Conservation (phyloP, 2,888 invertebrate genomes). For the Frankliniella intonsa region DNA sequence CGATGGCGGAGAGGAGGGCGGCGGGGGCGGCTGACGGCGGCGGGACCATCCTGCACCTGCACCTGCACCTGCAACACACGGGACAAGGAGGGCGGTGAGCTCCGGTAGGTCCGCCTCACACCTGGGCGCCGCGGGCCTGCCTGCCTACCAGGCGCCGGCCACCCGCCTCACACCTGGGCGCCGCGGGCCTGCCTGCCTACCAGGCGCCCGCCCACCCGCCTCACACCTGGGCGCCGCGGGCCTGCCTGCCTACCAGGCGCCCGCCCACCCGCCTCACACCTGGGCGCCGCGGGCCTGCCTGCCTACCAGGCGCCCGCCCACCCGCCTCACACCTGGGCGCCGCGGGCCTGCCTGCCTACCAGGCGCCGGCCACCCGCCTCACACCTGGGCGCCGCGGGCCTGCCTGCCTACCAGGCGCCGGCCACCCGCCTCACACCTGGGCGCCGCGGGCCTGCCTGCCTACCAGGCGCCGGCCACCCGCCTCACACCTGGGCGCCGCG, state of each 20-base stretch:
- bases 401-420: neutral
- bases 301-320: neutral
- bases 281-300: neutral
- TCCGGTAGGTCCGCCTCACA: neutral
- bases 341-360: neutral
- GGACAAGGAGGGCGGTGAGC: neutral
- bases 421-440: neutral
- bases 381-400: neutral
- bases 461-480: neutral
- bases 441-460: neutral
- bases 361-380: neutral
- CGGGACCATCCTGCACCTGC: neutral
- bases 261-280: neutral
- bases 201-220: neutral
- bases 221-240: neutral
- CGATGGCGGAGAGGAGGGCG: neutral
- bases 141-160: neutral
- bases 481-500: neutral
- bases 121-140: neutral
- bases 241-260: neutral
- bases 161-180: neutral
- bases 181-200: neutral
- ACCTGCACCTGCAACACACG: neutral
- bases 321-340: neutral
- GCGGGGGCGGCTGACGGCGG: conserved; percentile 3